phyloP scores from a whole-genome alignment of 2,113 vertebrate genomes.

The Butastur rufipennis region DNA sequence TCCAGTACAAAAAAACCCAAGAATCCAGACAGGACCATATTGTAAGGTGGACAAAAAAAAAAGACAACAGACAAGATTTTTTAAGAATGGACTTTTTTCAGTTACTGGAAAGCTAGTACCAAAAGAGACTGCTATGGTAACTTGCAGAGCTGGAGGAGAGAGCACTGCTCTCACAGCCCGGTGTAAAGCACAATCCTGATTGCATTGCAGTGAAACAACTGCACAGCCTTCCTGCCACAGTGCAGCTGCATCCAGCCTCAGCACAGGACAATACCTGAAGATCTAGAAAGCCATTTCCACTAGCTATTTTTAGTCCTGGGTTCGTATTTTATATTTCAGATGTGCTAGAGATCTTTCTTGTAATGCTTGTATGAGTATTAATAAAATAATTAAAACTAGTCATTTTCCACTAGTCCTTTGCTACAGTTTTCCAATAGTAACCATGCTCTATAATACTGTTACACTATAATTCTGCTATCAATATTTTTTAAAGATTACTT shows the following conservation, averaged over 20 bases:
- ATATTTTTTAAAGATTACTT: background rate
- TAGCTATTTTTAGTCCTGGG: background rate
- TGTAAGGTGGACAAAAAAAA: background rate
- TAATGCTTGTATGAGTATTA: background rate
- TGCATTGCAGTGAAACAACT: background rate
- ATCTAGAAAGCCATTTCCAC: background rate
- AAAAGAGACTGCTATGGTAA: background rate
- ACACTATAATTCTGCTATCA: background rate
- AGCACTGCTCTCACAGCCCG: background rate
- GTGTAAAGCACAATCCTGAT: background rate
- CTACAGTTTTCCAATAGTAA: background rate
- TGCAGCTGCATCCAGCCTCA: background rate
- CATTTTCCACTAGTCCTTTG: background rate
- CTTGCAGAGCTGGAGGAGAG: background rate
- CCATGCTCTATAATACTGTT: background rate
- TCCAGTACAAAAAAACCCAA: background rate
- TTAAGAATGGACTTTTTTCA: background rate
- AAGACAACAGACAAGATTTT: background rate
- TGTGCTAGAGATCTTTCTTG: background rate
- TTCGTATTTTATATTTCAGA: background rate
- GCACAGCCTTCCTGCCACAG: background rate
- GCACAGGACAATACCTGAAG: background rate
- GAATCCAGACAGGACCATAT: background rate
- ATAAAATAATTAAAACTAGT: background rate
- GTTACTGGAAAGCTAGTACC: background rate